These are phyloP conservation scores for Platysternon megacephalum DNA, from an alignment of 2,113 vertebrate species.

Conservation along the genomic window DNA sequence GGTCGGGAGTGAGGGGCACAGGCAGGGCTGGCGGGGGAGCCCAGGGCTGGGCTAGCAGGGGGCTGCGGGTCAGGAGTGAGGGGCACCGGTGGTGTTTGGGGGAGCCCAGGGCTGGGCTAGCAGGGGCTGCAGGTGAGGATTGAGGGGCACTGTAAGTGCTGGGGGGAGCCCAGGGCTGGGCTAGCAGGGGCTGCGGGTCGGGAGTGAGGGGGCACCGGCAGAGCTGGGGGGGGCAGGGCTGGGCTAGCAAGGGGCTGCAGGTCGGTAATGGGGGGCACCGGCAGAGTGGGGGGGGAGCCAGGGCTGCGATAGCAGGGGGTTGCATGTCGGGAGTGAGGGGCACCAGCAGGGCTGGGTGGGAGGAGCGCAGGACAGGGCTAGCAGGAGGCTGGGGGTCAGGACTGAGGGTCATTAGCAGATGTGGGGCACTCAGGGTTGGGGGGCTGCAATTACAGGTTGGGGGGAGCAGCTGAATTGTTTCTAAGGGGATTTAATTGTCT, in stretches of 20 bases:
- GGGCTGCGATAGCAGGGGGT: neutral
- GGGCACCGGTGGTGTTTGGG: too few relatives aligned
- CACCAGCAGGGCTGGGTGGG: neutral
- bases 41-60: too few relatives aligned
- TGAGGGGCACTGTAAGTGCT: accelerated
- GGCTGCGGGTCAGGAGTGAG: neutral
- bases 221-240: neutral
- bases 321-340: accelerated
- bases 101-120: neutral
- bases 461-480: neutral
- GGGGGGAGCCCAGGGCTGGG: neutral
- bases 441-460: neutral
- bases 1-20: too few relatives aligned
- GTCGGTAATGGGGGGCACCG: too few relatives aligned
- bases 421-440: neutral
- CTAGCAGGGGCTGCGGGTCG: accelerated
- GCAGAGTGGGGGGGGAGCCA: too few relatives aligned
- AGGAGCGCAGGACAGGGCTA: too few relatives aligned
- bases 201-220: accelerated
- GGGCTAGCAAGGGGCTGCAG: too few relatives aligned
- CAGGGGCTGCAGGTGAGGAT: accelerated
- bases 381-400: neutral
- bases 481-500: neutral
- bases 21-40: neutral
- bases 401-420: neutral